Evolutionary conservation across 2,113 vertebrate species (phyloP).

Genomic region (Coreoperca whiteheadi): DNA sequence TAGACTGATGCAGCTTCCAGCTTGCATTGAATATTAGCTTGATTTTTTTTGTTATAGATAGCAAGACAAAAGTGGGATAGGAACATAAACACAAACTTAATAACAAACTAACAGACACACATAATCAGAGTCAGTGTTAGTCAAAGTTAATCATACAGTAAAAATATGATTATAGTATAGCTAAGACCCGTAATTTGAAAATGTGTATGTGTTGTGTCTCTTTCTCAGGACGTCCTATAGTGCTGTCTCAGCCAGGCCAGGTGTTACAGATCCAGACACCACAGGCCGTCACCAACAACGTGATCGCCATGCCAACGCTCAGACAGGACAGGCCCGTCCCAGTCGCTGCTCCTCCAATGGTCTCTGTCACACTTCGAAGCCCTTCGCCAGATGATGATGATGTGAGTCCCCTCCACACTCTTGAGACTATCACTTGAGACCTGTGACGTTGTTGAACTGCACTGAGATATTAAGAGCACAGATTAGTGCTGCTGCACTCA

Average conservation of each 20-base stretch:
- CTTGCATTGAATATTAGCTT: background rate
- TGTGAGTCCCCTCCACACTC: slow-evolving; percentile 71
- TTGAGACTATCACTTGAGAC: background rate
- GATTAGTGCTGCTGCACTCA: background rate
- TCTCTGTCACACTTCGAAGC: slow-evolving; percentile 64
- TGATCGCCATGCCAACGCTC: slow-evolving; percentile 82
- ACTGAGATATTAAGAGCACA: background rate
- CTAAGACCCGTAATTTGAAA: slow-evolving; percentile 46
- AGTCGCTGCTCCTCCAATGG: slow-evolving; percentile 65
- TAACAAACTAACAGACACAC: background rate
- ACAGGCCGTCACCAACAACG: slow-evolving; percentile 78
- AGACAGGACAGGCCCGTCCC: slow-evolving; percentile 77
- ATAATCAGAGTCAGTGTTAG: slow-evolving; percentile 46
- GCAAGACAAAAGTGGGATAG: background rate
- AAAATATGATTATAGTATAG: slow-evolving; percentile 42
- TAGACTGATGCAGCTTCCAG: background rate
- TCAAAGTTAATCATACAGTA: slow-evolving; percentile 32
- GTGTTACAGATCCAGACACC: slow-evolving; percentile 89
- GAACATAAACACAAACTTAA: background rate
- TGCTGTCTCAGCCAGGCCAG: slow-evolving; percentile 87
- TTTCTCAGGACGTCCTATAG: slow-evolving; percentile 84
- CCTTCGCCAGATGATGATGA: slow-evolving; percentile 81
- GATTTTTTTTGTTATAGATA: slow-evolving; percentile 18
- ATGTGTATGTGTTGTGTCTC: slow-evolving; percentile 27
- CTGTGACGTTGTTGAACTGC: background rate